Conservation (phyloP, 2,797 vertebrate genomes). For the Oreonectes daqikongensis region DNA sequence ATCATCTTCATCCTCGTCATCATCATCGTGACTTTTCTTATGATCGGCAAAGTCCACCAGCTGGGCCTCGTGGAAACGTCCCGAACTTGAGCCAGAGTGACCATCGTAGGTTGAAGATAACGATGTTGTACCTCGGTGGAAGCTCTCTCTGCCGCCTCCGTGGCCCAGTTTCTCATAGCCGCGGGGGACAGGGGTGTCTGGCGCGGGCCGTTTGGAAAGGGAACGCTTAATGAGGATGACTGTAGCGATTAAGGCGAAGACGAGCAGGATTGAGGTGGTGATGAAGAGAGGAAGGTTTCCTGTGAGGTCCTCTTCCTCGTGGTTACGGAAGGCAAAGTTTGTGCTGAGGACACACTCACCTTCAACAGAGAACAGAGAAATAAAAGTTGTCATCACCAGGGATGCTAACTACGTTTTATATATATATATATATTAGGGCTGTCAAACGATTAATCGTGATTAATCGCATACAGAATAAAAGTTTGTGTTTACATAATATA, state of each 20-base stretch:
- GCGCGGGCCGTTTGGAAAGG: constrained; percentile 67
- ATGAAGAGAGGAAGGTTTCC: constrained; percentile 80
- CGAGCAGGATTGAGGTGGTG: constrained; percentile 78
- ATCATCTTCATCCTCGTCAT: constrained; percentile 76
- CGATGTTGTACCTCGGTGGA: constrained; percentile 66
- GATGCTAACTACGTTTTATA: too few relatives aligned
- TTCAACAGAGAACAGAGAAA: constrained; percentile 60
- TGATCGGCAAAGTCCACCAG: constrained; percentile 81
- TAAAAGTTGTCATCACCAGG: too few relatives aligned
- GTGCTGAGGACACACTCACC: constrained; percentile 85
- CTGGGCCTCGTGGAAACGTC: constrained; percentile 77
- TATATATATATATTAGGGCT: too few relatives aligned
- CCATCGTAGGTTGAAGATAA: constrained; percentile 60
- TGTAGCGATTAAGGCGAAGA: constrained; percentile 74
- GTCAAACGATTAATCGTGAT: too few relatives aligned
- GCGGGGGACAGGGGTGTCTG: constrained; percentile 64
- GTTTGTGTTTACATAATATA: too few relatives aligned
- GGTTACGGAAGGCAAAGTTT: constrained; percentile 68
- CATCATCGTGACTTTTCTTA: constrained; percentile 50
- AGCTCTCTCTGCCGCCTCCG: constrained; percentile 57
- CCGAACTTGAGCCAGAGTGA: constrained; percentile 63
- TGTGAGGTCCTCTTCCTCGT: constrained; percentile 43
- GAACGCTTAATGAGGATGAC: constrained; percentile 79
- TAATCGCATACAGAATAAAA: too few relatives aligned
- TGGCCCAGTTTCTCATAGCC: constrained; percentile 85